Evolutionary conservation across 2,888 invertebrate genomes (phyloP).

Genomic region (Ditylenchus weischeri): DNA sequence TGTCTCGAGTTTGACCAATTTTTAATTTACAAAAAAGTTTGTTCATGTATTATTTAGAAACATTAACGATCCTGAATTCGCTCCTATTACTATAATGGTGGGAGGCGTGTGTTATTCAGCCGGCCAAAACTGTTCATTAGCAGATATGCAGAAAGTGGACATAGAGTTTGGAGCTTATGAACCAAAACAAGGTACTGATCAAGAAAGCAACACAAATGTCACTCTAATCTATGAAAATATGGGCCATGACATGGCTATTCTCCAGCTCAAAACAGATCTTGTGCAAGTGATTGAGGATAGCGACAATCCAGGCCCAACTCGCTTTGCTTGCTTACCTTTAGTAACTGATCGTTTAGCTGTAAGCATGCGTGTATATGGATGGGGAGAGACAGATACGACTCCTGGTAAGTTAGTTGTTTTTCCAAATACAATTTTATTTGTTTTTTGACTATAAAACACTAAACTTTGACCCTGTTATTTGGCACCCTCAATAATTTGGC

Average conservation of each 20-base stretch:
- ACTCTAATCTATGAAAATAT: background rate
- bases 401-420: too few species aligned
- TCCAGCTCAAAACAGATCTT: constrained; percentile 2
- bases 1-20: background rate
- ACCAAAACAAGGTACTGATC: background rate
- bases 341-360: background rate
- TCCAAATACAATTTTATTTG: too few species aligned
- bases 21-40: too few species aligned
- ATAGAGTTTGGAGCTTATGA: constrained; percentile 12
- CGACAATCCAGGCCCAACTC: too few species aligned
- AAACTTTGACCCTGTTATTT: too few species aligned
- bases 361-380: constrained; percentile 7
- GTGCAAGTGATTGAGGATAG: background rate
- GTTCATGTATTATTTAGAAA: too few species aligned
- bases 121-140: constrained; percentile 3
- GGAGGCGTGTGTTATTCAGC: constrained; percentile 10
- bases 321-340: background rate
- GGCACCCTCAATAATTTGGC: too few species aligned
- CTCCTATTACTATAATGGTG: background rate
- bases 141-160: constrained; percentile 1
- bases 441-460: too few species aligned
- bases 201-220: background rate
- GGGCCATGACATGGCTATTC: constrained; percentile 4
- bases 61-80: too few species aligned
- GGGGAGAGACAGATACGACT: constrained; percentile 9